A percentile compares a stretch with the other conserved stretches of the same genome.
phyloP scores from a whole-genome alignment of 2,888 invertebrate genomes.

The Andrena bicolor region DNA sequence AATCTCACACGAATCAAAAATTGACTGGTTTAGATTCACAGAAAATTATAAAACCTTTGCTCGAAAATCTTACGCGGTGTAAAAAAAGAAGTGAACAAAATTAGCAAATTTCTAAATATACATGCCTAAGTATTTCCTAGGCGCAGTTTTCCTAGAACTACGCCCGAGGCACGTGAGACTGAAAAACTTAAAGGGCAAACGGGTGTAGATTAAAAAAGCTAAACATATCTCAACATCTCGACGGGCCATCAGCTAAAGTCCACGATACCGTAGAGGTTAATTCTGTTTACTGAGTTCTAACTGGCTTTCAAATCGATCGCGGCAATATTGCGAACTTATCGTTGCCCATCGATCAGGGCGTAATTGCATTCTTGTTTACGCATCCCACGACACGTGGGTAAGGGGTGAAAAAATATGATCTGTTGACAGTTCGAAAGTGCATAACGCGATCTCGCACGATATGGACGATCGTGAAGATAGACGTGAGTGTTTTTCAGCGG shows the following conservation, averaged over 20 bases:
- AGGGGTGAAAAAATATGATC: neutral
- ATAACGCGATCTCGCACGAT: neutral
- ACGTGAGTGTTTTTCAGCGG: constrained; percentile 2
- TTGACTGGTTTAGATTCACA: constrained; percentile 4
- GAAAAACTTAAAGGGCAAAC: too few relatives aligned
- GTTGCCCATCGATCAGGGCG: neutral
- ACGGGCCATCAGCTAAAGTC: neutral
- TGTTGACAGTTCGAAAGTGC: constrained; percentile 10
- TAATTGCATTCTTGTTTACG: constrained; percentile 1
- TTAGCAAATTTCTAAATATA: too few relatives aligned
- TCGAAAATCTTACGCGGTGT: neutral
- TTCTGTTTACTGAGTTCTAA: neutral
- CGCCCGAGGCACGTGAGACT: too few relatives aligned
- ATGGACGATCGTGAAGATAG: neutral
- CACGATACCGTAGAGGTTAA: neutral
- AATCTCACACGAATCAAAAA: constrained; percentile 28
- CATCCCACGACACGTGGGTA: neutral
- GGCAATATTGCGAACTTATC: neutral
- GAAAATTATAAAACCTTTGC: neutral
- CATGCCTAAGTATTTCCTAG: too few relatives aligned
- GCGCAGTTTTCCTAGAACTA: too few relatives aligned
- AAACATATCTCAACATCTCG: too few relatives aligned
- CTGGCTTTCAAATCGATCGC: neutral
- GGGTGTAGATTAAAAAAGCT: too few relatives aligned
- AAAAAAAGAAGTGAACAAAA: too few relatives aligned